Evolutionary conservation across 2,888 invertebrate species (phyloP), one percentile per base, ranked within the genome.

Genomic region (Drosophila neonasuta): DNA sequence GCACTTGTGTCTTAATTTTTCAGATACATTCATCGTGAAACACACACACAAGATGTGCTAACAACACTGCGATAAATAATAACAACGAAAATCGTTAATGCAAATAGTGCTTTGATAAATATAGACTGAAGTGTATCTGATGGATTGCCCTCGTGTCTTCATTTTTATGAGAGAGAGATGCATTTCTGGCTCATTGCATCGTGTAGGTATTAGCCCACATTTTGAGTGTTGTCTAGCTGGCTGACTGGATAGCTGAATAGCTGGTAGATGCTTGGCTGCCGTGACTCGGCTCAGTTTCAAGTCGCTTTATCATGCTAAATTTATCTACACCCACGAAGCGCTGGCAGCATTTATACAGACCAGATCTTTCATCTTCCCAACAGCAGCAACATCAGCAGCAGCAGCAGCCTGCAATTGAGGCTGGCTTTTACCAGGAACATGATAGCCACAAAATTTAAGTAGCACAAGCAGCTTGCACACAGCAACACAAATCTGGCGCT

Each of bases 261-360:
- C 5, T n/a, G n/a, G 5, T n/a, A n/a, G n/a, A 3, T n/a, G 34
- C n/a, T 50, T 48, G 29, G 29, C 48, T 64, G 68, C 64, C 85
- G 85, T 80, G 85, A 74, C 79, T 80, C 29, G 68, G 65, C 63
- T 67, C 71, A 68, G 73, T 73, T 80, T 58, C 51, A 44, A 62
- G 56, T 60, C 56, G 62, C 62, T 68, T 74, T 83, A 86, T 87
- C 86, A 67, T 41, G 54, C 62, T 45, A 67, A 82, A 80, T 77
- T 63, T 54, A 83, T 83, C 71, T 82, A 80, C 82, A 83, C 82
- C 82, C 87, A 83, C 84, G 80, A 87, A 74, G 5, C 62, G 86
- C 86, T 87, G 60, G 52, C 59, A 83, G 84, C 86, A 60, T 80
- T 85, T 72, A 60, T 44, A 68, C 82, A 71, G 79, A 75, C 79